A percentile compares a stretch with the other conserved stretches of the same genome.
phyloP scores from a whole-genome alignment of 2,888 invertebrate genomes.

The Drosophila robusta region DNA sequence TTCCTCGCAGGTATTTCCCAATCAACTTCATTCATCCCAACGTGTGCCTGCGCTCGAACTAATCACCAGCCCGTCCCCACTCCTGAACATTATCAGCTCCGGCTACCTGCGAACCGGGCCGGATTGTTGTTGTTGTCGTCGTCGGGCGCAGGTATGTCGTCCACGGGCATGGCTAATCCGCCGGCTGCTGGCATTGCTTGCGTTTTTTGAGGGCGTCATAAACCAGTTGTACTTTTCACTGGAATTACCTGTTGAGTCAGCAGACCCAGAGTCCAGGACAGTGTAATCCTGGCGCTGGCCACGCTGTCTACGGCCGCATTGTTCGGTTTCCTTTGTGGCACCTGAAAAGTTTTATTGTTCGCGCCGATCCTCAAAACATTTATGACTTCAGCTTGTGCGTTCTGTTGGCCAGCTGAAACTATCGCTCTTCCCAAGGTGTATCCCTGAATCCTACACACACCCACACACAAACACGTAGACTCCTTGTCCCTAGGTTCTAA shows the following conservation, averaged over 20 bases:
- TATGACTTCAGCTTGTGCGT: constrained; percentile 68
- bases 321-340: constrained; percentile 66
- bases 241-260: constrained; percentile 70
- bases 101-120: constrained; percentile 37
- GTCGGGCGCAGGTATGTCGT: constrained; percentile 25
- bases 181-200: constrained; percentile 46
- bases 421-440: too few relatives aligned
- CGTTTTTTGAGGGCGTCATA: constrained; percentile 62
- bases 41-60: constrained; percentile 54
- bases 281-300: constrained; percentile 73
- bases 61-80: constrained; percentile 44
- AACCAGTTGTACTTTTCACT: constrained; percentile 73
- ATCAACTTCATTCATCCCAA: constrained; percentile 68
- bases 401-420: constrained; percentile 66
- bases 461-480: constrained; percentile 6
- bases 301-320: constrained; percentile 42
- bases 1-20: constrained; percentile 72
- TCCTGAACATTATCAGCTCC: background rate
- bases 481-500: background rate
- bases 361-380: constrained; percentile 49
- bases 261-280: constrained; percentile 13
- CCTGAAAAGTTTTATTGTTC: constrained; percentile 56
- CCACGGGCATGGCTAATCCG: constrained; percentile 41
- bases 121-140: constrained; percentile 9
- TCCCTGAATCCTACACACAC: constrained; percentile 10